A percentile compares a stretch with the other conserved stretches of the same genome.
phyloP scores from a whole-genome alignment of 2,888 invertebrate genomes.

The Liodrosophila aerea region DNA sequence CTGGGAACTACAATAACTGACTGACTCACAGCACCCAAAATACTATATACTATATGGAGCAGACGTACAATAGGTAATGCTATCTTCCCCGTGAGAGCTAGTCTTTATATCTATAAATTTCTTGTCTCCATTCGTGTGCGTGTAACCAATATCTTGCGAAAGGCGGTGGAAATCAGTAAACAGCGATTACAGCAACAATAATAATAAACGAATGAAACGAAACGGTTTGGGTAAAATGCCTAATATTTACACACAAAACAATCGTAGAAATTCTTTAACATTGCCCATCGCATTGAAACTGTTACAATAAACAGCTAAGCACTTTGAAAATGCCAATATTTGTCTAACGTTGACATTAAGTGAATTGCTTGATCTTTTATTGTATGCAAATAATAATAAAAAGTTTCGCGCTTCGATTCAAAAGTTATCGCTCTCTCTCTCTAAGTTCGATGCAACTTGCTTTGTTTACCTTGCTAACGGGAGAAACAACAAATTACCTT shows the following conservation, averaged over 20 bases:
- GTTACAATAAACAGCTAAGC: slow-evolving; percentile 21
- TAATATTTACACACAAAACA: slow-evolving; percentile 48
- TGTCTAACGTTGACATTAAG: slow-evolving; percentile 2
- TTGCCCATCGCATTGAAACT: slow-evolving; percentile 10
- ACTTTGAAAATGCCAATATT: slow-evolving; percentile 43
- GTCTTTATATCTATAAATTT: slow-evolving; percentile 47
- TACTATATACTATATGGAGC: slow-evolving; percentile 31
- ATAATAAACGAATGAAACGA: slow-evolving; percentile 34
- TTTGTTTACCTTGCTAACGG: too few species aligned
- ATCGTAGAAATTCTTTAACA: slow-evolving; percentile 15
- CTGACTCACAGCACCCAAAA: slow-evolving; percentile 50
- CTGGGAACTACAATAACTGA: slow-evolving; percentile 41
- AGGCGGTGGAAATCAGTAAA: slow-evolving; percentile 34
- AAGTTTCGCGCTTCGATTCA: slow-evolving; percentile 1
- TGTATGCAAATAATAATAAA: slow-evolving; percentile 2
- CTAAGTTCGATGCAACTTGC: too few species aligned
- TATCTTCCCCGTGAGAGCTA: slow-evolving; percentile 35
- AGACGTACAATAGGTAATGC: slow-evolving; percentile 20
- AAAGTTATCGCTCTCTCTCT: too few species aligned
- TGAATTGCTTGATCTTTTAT: too few species aligned
- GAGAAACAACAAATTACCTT: too few species aligned
- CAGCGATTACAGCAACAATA: slow-evolving; percentile 36
- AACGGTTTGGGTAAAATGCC: slow-evolving; percentile 42
- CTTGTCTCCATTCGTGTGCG: slow-evolving; percentile 9
- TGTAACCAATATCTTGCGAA: slow-evolving; percentile 61